Base-by-base conservation (phyloP, 2,888 invertebrate species). In the Rosalia funebris region DNA sequence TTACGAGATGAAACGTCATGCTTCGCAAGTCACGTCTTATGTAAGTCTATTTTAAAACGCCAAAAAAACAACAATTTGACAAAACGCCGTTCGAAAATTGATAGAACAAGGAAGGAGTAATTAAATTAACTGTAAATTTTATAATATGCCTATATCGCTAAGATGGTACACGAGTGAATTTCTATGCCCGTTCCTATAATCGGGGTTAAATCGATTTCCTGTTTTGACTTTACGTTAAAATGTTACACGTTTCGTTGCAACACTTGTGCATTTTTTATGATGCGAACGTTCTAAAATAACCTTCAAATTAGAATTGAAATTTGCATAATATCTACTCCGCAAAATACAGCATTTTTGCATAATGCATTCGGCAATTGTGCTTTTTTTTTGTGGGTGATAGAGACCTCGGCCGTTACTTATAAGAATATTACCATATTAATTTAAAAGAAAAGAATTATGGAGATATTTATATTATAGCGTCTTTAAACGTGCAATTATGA, bases 1-100 rank as follows among this genome's bases (percentile, higher is more conserved):
- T 44, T 25, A 44, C 44, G 44, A 44, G 44, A 20, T 44, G 44
- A 12, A 44, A 44, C 20, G 44, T 44, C 20, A 44, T 14, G 44
- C 44, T 44, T 25, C 12, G 44, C 17, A 4, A n/a, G 41, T 10
- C 12, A 9, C 11, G 20, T 14, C 25, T 44, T 44, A 44, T 12
- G 20, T 44, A 44, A 44, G 20, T 12, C 12, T 42, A 12, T 42
- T 44, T 44, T 44, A 44, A 20, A 44, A 44, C 14, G 34, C 10
- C 10, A 34, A 44, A 25, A 14, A 17, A 14, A 5, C 11, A 5
- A 12, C 20, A 20, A 15, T 20, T 25, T 25, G 44, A 20, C 44
- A 44, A 44, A 44, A 44, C 20, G 11, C 12, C 17, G 20, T 25
- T 20, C 11, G 12, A 44, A 44, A 20, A 11, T 34, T 34, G 3